These are phyloP conservation scores for Diogma glabrata DNA, from an alignment of 2,888 invertebrate species.

Conservation along the genomic window DNA sequence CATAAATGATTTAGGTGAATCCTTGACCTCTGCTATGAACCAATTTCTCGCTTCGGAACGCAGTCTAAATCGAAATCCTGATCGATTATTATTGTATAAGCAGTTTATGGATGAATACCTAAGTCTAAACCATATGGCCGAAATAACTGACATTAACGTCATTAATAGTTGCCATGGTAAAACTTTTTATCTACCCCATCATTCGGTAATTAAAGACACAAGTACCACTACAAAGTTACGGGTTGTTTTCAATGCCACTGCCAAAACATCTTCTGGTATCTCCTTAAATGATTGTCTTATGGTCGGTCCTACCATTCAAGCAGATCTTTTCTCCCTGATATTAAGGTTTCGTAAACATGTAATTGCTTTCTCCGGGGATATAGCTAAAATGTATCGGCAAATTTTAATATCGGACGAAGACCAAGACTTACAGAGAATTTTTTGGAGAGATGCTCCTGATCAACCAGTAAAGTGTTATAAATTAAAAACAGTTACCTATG, in stretches of 20 bases:
- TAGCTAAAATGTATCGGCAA: not conserved
- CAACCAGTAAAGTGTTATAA: not conserved
- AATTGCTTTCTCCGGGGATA: not conserved
- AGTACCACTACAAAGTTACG: not conserved
- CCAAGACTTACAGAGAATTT: not conserved
- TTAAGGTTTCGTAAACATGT: not conserved
- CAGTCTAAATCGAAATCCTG: not conserved
- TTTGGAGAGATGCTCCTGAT: not conserved
- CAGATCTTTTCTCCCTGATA: not conserved
- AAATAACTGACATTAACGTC: not conserved
- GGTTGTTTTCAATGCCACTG: not conserved
- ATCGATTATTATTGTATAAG: not conserved
- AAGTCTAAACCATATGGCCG: not conserved
- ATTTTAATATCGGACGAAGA: too few species aligned
- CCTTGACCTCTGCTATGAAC: not conserved
- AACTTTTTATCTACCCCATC: not conserved
- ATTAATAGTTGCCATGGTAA: not conserved
- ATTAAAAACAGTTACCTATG: not conserved
- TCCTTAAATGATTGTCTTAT: too few species aligned
- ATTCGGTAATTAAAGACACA: not conserved
- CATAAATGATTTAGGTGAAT: not conserved
- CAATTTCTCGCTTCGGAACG: not conserved
- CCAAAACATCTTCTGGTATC: too few species aligned
- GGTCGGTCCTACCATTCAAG: not conserved
- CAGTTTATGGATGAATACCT: not conserved